Evolutionary conservation across 2,888 invertebrate genomes (phyloP).

Genomic region (Mesoligia furuncula): DNA sequence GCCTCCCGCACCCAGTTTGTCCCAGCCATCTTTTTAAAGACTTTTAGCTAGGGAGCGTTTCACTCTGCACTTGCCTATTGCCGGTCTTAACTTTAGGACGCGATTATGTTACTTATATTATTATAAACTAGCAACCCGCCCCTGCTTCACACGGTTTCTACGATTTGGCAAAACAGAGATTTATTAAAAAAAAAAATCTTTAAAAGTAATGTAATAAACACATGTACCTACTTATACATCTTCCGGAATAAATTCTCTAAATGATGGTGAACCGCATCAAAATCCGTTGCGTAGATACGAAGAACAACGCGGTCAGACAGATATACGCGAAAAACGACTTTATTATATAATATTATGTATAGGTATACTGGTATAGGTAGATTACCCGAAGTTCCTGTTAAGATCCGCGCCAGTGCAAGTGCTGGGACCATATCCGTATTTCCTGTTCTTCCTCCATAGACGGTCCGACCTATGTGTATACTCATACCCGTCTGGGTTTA

Average conservation of each 20-base stretch:
- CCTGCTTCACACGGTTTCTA: neutral
- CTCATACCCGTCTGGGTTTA: constrained; percentile 97
- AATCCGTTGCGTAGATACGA: neutral
- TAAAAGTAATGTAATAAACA: neutral
- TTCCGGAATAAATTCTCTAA: neutral
- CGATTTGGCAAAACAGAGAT: neutral
- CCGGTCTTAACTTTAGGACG: neutral
- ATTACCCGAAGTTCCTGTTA: constrained; percentile 95
- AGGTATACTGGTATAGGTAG: neutral
- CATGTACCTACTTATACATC: neutral
- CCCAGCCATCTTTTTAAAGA: neutral
- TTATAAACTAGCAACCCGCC: neutral
- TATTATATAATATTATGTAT: neutral
- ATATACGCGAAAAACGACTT: neutral
- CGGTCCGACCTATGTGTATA: constrained; percentile 95
- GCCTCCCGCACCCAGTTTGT: neutral
- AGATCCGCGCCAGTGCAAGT: constrained; percentile 94
- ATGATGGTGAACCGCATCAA: neutral
- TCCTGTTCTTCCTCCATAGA: constrained; percentile 95
- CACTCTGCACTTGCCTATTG: neutral
- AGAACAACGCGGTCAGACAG: neutral
- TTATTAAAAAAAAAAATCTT: neutral
- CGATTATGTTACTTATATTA: neutral
- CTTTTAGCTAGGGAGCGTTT: neutral
- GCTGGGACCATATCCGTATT: constrained; percentile 85